Conservation (phyloP, 64 coral and sea anemone genomes). For the Actinia equina region DNA sequence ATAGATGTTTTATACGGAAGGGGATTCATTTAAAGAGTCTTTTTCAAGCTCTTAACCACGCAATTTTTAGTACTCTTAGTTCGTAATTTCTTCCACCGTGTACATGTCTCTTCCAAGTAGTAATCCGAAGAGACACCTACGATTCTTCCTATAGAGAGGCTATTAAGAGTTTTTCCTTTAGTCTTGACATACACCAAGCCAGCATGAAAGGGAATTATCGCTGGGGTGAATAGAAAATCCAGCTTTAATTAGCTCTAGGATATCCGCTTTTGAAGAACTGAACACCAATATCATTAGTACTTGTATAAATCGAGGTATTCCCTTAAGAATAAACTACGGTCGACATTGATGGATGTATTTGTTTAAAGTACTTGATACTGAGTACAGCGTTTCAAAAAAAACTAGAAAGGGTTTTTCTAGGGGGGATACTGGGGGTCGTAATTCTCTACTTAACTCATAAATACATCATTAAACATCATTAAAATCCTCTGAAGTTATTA, state of each 20-base stretch:
- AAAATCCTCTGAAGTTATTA: neutral
- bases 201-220: neutral
- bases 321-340: neutral
- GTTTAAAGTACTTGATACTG: neutral
- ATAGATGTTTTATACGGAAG: neutral
- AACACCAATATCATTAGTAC: neutral
- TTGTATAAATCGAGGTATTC: neutral
- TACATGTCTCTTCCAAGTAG: neutral
- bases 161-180: neutral
- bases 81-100: neutral
- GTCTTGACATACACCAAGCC: neutral
- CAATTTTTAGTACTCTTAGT: neutral
- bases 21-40: neutral
- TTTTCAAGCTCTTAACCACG: neutral
- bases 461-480: neutral
- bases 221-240: neutral
- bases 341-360: neutral
- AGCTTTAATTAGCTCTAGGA: slow-evolving; percentile 2
- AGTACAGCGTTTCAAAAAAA: neutral
- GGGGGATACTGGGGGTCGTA: neutral
- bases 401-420: neutral
- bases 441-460: neutral
- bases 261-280: neutral
- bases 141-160: neutral
- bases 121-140: neutral